Evolutionary conservation across 2,888 invertebrate genomes (phyloP).

Genomic region (Anaspis maculata): DNA sequence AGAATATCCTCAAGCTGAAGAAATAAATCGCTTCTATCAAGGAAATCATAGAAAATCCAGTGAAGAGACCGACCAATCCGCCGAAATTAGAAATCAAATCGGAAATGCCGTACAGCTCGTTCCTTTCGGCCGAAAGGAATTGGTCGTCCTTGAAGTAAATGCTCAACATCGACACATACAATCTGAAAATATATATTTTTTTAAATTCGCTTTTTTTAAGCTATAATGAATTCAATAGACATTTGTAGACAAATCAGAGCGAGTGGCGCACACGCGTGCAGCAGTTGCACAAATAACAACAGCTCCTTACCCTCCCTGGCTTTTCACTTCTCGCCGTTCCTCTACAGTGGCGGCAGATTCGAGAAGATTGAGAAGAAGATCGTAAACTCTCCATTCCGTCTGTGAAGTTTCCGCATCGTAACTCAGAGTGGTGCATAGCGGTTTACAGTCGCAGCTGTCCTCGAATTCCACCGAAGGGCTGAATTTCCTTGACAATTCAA

Average conservation of each 20-base stretch:
- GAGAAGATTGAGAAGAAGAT: too few species aligned
- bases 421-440: slow-evolving; percentile 8
- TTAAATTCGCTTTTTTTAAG: slow-evolving; percentile 1
- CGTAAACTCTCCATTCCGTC: too few species aligned
- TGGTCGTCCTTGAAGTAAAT: slow-evolving; percentile 64
- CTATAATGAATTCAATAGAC: slow-evolving; percentile 3
- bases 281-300: too few species aligned
- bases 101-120: slow-evolving; percentile 59
- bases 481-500: too few species aligned
- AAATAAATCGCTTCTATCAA: slow-evolving; percentile 47
- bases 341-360: too few species aligned
- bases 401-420: slow-evolving; percentile 7
- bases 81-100: slow-evolving; percentile 65
- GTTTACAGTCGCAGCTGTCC: slow-evolving; percentile 6
- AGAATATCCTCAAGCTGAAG: slow-evolving; percentile 37
- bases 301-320: too few species aligned
- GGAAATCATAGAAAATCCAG: slow-evolving; percentile 37
- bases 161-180: slow-evolving; percentile 49
- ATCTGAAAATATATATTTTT: slow-evolving; percentile 19
- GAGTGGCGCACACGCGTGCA: too few species aligned
- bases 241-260: too few species aligned
- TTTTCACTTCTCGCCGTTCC: too few species aligned
- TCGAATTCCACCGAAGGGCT: too few species aligned
- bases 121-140: slow-evolving; percentile 58
- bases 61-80: slow-evolving; percentile 50